Base-by-base conservation (phyloP, 2,888 invertebrate species). In the Alsophila aescularia region DNA sequence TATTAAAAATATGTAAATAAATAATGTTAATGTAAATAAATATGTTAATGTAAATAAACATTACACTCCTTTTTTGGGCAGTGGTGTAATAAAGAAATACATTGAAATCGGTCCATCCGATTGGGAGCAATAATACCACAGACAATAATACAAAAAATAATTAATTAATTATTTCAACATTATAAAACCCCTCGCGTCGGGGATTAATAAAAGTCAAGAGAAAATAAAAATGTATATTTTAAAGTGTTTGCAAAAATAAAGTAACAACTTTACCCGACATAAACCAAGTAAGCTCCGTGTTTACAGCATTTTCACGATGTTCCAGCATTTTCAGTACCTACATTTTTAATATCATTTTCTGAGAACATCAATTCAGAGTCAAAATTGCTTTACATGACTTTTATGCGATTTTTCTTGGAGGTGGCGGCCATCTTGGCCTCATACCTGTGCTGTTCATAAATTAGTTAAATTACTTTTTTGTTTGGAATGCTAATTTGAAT, bases 331-430 rank as follows among this genome's bases (percentile, higher is more conserved):
- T 24, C 24, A 29, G 32, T n/a, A n/a, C n/a, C n/a, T n/a, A n/a
- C n/a, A n/a, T n/a, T n/a, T n/a, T n/a, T n/a, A n/a, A n/a, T n/a
- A n/a, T n/a, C n/a, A n/a, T n/a, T 61, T 52, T 63, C 40, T 35
- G 50, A 32, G 58, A 58, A 48, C 61, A 54, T 66, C 63, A 63
- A 63, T 61, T 32, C 42, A 31, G 29, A 39, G 10, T 31, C 50
- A 48, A 59, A 60, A 62, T 57, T 42, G 49, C 55, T 42, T 2
- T 36, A 43, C 36, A 42, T 18, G 60, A 60, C 60, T 53, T 64
- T 65, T 52, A 62, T 51, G 50, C 27, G 47, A 51, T 49, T 58
- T 59, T 58, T 58, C 45, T 43, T n/a, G 18, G 34, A 44, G 21
- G 48, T 43, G 50, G 43, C 29, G 41, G 34, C 31, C 35, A 45